phyloP scores from a whole-genome alignment of 1,140 invertebrate species.

The Drosophila insularis region DNA sequence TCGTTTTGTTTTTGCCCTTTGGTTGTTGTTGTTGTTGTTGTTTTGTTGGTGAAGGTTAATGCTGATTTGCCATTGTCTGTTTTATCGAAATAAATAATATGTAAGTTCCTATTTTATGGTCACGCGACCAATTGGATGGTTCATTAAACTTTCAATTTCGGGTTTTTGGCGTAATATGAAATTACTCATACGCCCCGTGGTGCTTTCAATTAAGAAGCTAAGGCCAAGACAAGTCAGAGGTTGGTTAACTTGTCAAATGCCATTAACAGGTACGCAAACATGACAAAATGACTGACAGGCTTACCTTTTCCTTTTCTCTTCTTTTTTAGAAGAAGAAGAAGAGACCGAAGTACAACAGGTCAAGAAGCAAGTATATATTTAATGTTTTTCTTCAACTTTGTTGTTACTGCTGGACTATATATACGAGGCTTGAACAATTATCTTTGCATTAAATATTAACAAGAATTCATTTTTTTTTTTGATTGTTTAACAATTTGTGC shows the following conservation, averaged over 20 bases:
- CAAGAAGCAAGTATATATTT: no score
- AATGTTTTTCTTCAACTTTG: no score
- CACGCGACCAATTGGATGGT: constrained; percentile 4
- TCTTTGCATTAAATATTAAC: background rate
- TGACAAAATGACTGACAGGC: background rate
- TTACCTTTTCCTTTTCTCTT: background rate
- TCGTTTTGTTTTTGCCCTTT: no score
- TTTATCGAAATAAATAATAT: constrained; percentile 1
- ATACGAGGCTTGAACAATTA: no score
- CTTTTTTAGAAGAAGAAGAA: no score
- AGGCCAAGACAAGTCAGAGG: background rate
- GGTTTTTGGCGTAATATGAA: background rate
- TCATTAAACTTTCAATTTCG: background rate
- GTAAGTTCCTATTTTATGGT: constrained; percentile 11
- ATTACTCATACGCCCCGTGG: background rate
- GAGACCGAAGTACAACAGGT: no score
- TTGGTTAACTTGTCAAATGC: background rate
- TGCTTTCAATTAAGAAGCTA: background rate
- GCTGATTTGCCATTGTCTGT: constrained; percentile 10
- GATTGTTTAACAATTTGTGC: background rate
- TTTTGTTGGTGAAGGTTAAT: constrained; percentile 2
- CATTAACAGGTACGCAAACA: background rate
- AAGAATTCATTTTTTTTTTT: background rate
- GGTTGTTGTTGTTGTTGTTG: background rate
- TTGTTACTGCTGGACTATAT: no score